A percentile compares a stretch with the other conserved stretches of the same genome.
These are phyloP conservation scores for Bhutanitis thaidina DNA, from an alignment of 2,888 invertebrate species.

Conservation along the genomic window DNA sequence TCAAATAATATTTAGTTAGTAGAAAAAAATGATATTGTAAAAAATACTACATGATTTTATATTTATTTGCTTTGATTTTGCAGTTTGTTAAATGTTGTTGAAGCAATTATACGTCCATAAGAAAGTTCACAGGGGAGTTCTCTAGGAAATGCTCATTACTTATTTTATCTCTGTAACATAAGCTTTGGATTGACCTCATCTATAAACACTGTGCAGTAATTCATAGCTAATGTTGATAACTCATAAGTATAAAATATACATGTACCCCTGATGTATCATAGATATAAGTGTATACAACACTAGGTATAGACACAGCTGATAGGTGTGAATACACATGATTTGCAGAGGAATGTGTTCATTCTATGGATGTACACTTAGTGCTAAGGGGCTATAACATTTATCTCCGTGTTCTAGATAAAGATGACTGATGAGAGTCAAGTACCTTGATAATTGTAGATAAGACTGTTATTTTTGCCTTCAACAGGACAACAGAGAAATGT, in stretches of 20 bases:
- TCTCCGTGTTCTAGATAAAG: conserved; percentile 52
- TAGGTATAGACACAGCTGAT: conserved; percentile 19
- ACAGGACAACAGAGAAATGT: conserved; percentile 12
- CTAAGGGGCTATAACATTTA: conserved; percentile 33
- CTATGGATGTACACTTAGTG: conserved; percentile 24
- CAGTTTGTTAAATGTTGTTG: not conserved
- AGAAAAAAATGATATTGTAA: no score
- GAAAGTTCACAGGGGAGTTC: no score
- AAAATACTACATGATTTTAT: no score
- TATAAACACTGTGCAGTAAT: conserved; percentile 22
- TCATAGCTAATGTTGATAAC: conserved; percentile 33
- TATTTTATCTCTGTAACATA: not conserved
- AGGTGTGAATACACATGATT: conserved; percentile 20
- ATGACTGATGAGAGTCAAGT: conserved; percentile 52
- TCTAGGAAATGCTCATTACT: no score
- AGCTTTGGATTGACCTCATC: not conserved
- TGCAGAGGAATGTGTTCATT: conserved; percentile 21
- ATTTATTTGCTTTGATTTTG: no score
- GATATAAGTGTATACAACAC: not conserved
- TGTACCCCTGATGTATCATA: conserved; percentile 15
- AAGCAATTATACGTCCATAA: no score
- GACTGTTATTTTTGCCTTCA: conserved; percentile 27
- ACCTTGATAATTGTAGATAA: conserved; percentile 46
- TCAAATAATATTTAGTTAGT: no score
- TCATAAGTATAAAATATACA: conserved; percentile 13